Evolutionary conservation across 2,888 invertebrate species (phyloP).

Genomic region (Agrotis clavis): DNA sequence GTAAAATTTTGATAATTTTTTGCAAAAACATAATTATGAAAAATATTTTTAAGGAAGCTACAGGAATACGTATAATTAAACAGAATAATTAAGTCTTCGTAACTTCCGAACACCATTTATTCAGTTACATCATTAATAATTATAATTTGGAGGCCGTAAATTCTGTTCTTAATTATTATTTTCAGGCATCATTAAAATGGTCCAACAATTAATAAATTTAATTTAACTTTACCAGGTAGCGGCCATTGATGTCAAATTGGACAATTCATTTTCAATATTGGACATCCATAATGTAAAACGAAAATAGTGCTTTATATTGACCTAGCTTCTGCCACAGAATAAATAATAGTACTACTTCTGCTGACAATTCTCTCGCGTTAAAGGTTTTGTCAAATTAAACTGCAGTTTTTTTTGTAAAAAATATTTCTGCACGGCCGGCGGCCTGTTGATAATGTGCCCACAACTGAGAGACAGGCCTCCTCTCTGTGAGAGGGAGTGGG

Average conservation of each 20-base stretch:
- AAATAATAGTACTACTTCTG: too few relatives aligned
- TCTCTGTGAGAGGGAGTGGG: too few relatives aligned
- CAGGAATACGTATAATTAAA: background rate
- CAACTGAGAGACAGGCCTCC: too few relatives aligned
- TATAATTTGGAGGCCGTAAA: slow-evolving; percentile 22
- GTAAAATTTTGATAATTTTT: background rate
- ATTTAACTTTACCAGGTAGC: background rate
- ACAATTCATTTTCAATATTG: background rate
- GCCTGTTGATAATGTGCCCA: too few relatives aligned
- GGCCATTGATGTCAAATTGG: background rate
- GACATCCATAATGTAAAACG: background rate
- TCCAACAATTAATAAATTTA: slow-evolving; percentile 4
- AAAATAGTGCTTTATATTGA: too few relatives aligned
- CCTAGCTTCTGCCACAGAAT: too few relatives aligned
- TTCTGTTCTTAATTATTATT: slow-evolving; percentile 15
- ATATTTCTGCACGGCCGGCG: too few relatives aligned
- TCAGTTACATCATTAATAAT: slow-evolving; percentile 12
- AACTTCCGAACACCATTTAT: slow-evolving; percentile 26
- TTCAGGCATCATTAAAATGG: slow-evolving; percentile 17
- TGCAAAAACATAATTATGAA: background rate
- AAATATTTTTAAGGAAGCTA: slow-evolving; percentile 4
- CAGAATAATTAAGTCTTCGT: slow-evolving; percentile 1
- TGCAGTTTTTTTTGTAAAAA: too few relatives aligned
- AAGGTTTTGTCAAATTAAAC: too few relatives aligned
- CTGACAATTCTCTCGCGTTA: too few relatives aligned